Conservation (phyloP, 2,113 vertebrate genomes). For the Meleagris gallopavo region DNA sequence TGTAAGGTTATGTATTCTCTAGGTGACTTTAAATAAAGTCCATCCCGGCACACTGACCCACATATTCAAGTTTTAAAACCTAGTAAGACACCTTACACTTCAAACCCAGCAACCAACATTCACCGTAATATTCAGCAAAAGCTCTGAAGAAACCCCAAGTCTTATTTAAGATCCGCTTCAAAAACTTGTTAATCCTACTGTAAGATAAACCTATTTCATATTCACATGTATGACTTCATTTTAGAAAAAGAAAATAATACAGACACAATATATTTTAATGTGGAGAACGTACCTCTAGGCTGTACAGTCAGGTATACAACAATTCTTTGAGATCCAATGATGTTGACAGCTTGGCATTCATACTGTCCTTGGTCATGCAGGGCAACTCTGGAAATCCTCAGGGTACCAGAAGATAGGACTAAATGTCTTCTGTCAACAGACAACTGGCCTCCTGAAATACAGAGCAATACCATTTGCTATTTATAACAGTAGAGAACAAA, state of each 20-base stretch:
- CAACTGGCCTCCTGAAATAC: constrained; percentile 86
- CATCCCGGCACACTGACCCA: not conserved
- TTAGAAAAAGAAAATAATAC: not conserved
- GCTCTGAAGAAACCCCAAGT: not conserved
- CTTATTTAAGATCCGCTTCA: not conserved
- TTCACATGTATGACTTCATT: not conserved
- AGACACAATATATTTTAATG: not conserved
- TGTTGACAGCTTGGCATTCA: constrained; percentile 95
- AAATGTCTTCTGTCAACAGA: constrained; percentile 90
- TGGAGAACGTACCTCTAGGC: constrained; percentile 85
- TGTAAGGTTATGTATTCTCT: not conserved
- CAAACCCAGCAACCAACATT: not conserved
- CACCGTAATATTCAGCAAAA: not conserved
- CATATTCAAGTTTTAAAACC: not conserved
- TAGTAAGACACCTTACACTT: not conserved
- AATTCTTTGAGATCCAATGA: constrained; percentile 87
- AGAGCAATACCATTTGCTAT: not conserved
- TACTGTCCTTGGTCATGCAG: constrained; percentile 96
- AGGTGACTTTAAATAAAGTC: not conserved
- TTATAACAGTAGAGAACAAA: not conserved
- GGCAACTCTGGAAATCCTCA: constrained; percentile 90
- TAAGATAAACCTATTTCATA: not conserved
- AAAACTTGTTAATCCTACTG: not conserved
- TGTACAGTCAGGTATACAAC: constrained; percentile 88
- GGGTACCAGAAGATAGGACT: constrained; percentile 87